Conservation (phyloP, 2,113 vertebrate species). For the Phrynosoma platyrhinos region DNA sequence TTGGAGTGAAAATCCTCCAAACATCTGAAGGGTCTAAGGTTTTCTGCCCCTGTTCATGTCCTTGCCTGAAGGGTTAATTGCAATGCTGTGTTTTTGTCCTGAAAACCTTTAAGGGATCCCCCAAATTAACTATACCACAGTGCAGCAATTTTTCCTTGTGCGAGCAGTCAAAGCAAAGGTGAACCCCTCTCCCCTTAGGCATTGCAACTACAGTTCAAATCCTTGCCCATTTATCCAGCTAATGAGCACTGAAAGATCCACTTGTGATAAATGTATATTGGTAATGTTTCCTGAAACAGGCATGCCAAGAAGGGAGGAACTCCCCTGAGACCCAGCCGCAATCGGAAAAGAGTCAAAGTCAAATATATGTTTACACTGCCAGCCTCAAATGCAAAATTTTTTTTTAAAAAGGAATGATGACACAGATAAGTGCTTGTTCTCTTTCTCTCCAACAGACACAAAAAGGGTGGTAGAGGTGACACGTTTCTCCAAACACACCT, state of each 20-base stretch:
- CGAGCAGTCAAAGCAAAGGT: slow-evolving; percentile 19
- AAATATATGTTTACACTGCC: not conserved
- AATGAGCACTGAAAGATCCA: slow-evolving; percentile 24
- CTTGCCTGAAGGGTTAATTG: not conserved
- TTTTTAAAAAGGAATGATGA: too few species aligned
- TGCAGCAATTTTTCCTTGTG: not conserved
- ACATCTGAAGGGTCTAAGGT: too few species aligned
- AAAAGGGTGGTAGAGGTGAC: not conserved
- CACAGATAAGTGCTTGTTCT: not conserved
- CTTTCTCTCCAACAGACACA: not conserved
- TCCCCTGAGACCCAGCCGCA: slow-evolving; percentile 23
- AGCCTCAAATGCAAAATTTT: slow-evolving; percentile 19
- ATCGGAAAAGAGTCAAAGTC: not conserved
- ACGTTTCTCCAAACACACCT: not conserved
- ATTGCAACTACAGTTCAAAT: slow-evolving; percentile 9
- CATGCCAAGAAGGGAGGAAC: slow-evolving; percentile 7
- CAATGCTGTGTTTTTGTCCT: not conserved
- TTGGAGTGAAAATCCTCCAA: too few species aligned
- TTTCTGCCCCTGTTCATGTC: too few species aligned
- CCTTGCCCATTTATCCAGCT: slow-evolving; percentile 20
- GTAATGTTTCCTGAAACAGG: slow-evolving; percentile 1
- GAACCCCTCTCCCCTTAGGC: not conserved
- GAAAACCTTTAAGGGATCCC: not conserved
- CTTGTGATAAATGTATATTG: slow-evolving; percentile 23
- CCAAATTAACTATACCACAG: not conserved